Evolutionary conservation across 2,797 vertebrate species (phyloP).

Genomic region (Rhinogobio ventralis): DNA sequence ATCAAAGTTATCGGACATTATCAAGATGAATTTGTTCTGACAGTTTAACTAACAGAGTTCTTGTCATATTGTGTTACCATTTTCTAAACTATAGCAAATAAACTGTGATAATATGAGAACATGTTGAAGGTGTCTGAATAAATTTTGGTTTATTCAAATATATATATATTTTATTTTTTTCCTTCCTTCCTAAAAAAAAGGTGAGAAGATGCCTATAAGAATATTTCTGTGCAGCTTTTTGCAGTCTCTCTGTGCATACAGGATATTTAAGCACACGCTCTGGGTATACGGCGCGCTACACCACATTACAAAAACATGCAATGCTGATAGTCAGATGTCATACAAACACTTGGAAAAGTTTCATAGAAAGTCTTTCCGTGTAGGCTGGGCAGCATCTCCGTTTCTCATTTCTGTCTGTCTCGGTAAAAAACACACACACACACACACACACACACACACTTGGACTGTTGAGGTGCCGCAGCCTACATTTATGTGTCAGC

Average conservation of each 20-base stretch:
- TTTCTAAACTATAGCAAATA: too few relatives aligned
- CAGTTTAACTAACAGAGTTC: too few relatives aligned
- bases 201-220: not conserved
- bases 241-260: not conserved
- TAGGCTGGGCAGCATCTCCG: conserved; percentile 36
- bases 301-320: conserved; percentile 38
- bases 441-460: not conserved
- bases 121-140: too few relatives aligned
- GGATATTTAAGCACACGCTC: not conserved
- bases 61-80: too few relatives aligned
- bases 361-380: conserved; percentile 8
- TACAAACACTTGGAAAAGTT: conserved; percentile 57
- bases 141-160: too few relatives aligned
- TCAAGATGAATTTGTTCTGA: too few relatives aligned
- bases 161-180: not conserved
- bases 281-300: not conserved
- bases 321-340: conserved; percentile 62
- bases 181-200: not conserved
- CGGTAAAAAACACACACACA: conserved; percentile 11
- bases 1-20: too few relatives aligned
- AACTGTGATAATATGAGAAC: too few relatives aligned
- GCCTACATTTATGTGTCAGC: conserved; percentile 61
- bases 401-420: conserved; percentile 41
- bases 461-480: conserved; percentile 50
- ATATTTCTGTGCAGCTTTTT: not conserved